Conservation (phyloP, 2,888 invertebrate species). For the Heliothis peltigera region DNA sequence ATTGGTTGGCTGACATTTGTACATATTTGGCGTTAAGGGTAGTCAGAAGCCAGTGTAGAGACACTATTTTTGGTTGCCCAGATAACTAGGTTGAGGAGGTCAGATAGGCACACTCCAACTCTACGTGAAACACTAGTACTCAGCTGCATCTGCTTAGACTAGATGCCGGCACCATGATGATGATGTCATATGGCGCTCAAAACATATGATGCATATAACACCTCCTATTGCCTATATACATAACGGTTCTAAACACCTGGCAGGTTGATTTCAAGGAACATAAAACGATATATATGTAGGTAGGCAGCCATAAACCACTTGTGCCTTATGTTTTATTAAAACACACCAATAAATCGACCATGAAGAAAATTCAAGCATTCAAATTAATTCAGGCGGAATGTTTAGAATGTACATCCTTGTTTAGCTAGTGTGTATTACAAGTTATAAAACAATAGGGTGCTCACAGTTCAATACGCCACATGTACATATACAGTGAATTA, state of each 20-base stretch:
- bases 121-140: too few relatives aligned
- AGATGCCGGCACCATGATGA: too few relatives aligned
- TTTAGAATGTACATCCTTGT: constrained; percentile 68
- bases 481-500: constrained; percentile 59
- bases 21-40: too few relatives aligned
- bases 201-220: constrained; percentile 18
- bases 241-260: constrained; percentile 41
- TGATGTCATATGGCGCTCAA: constrained; percentile 15
- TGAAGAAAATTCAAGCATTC: constrained; percentile 65
- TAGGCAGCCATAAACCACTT: constrained; percentile 52
- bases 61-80: too few relatives aligned
- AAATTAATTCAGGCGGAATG: constrained; percentile 68
- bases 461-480: constrained; percentile 60
- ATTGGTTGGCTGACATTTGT: too few relatives aligned
- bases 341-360: constrained; percentile 59
- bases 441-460: constrained; percentile 66
- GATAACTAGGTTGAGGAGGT: too few relatives aligned
- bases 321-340: constrained; percentile 63
- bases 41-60: too few relatives aligned
- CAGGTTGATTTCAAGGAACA: constrained; percentile 35
- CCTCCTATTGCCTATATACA: constrained; percentile 12
- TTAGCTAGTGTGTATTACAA: constrained; percentile 59
- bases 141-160: too few relatives aligned
- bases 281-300: constrained; percentile 30
- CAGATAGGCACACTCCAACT: too few relatives aligned